Base-by-base conservation (phyloP, 2,888 invertebrate genomes). In the Microchrysa polita region DNA sequence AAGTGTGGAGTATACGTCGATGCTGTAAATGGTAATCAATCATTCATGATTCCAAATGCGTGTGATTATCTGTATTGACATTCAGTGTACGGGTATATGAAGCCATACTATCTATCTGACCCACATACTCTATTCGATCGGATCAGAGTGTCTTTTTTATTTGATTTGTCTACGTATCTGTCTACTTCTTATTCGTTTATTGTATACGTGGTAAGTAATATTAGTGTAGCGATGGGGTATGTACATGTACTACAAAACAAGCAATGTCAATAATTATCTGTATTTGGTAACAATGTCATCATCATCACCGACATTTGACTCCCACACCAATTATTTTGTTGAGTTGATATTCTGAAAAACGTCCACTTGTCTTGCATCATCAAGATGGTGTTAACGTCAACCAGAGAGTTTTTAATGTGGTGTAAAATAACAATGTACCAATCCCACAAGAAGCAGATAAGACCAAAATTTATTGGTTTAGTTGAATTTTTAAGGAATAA, bases 21-120 rank as follows among this genome's bases (percentile, higher is more conserved):
- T n/a, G n/a, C 27, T 34, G 27, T 34, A 65, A 65, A 65, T 48
- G 65, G 65, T 34, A 65, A 65, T 65, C 65, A 65, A 65, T 65
- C 65, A 65, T 65, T 65, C 65, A 65, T 42, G 42, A 65, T 65
- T 65, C 65, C 48, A 48, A 65, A 65, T 14, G 65, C 65, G 65
- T 65, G 48, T 44, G 65, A 63, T 65, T 34, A 34, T 65, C 48
- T 7, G 48, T 48, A 34, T 65, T 65, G 65, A 48, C 65, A 65
- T 65, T 65, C 65, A 65, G 65, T n/a, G 16, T n/a, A 40, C 44
- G 48, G 14, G 10, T 7, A 14, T 34, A n/a, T 22, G 65, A 65
- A 48, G 65, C 44, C 65, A 5, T 40, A 65, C 44, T 44, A 14
- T 42, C n/a, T n/a, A 16, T 63, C 65, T 65, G 65, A 65, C 65